Evolutionary conservation across 2,888 invertebrate species (phyloP).

Genomic region (Dolichopus griseipennis): DNA sequence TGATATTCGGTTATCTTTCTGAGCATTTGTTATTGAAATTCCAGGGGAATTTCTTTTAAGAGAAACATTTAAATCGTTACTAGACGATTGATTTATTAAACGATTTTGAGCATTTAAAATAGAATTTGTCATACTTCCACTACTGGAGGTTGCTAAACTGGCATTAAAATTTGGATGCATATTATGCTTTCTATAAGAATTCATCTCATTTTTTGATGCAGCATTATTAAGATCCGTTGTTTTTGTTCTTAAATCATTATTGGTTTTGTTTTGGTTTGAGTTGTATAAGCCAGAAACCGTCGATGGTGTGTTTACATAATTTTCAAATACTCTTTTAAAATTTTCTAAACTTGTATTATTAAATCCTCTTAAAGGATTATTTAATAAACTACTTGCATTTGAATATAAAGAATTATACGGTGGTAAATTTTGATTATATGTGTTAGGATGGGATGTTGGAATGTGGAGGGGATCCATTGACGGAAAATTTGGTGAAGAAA

Average conservation of each 20-base stretch:
- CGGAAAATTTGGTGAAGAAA: background rate
- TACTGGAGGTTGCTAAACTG: background rate
- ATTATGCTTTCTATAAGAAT: background rate
- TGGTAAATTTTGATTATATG: background rate
- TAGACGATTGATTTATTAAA: background rate
- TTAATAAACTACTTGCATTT: background rate
- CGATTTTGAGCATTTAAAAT: conserved; percentile 1
- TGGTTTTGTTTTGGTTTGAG: background rate
- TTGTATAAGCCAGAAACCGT: background rate
- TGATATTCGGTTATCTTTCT: background rate
- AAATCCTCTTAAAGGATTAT: background rate
- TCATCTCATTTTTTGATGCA: background rate
- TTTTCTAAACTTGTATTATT: conserved; percentile 4
- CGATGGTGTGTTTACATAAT: background rate
- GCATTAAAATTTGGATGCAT: background rate
- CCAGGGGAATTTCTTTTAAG: background rate
- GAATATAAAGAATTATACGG: background rate
- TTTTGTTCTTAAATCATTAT: background rate
- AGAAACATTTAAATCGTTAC: background rate
- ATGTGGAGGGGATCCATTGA: background rate
- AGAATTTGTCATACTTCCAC: background rate
- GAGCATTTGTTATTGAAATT: background rate
- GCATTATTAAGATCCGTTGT: background rate
- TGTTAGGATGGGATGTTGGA: background rate
- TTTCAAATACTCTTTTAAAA: conserved; percentile 2